These are phyloP conservation scores for Exaiptasia diaphana DNA, from an alignment of 64 coral and sea anemone species.

Conservation along the genomic window DNA sequence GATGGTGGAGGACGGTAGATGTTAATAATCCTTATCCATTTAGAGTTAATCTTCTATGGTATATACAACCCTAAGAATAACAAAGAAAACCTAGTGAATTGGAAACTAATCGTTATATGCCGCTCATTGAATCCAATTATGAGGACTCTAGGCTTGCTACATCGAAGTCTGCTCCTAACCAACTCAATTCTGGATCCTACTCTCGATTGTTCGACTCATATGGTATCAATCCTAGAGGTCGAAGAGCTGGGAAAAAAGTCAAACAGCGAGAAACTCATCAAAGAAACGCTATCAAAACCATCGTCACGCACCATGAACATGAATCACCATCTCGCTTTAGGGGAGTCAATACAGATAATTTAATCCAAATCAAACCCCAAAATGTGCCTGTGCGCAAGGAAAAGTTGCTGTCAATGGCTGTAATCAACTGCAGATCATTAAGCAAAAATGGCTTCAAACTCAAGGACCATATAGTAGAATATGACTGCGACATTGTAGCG, in stretches of 20 bases:
- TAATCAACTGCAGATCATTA: not conserved
- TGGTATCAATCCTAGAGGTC: not conserved
- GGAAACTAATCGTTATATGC: not conserved
- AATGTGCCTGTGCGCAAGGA: not conserved
- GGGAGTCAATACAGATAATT: not conserved
- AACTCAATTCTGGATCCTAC: not conserved
- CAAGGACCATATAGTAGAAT: not conserved
- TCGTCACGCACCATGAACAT: not conserved
- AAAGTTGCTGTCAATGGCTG: not conserved
- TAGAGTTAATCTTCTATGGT: slow-evolving; percentile 4
- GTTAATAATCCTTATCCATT: slow-evolving; percentile 13
- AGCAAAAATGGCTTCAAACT: not conserved
- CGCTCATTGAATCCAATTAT: not conserved
- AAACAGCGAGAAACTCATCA: not conserved
- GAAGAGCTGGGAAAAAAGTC: not conserved
- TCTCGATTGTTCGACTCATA: not conserved
- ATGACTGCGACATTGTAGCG: not conserved
- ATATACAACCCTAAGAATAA: too few relatives aligned
- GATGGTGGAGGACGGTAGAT: slow-evolving; percentile 62
- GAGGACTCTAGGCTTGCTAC: not conserved
- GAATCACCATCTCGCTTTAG: not conserved
- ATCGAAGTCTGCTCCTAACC: not conserved
- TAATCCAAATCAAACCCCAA: not conserved
- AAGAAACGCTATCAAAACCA: not conserved
- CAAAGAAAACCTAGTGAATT: too few relatives aligned